Percentiles rank a stretch among this genome's conserved stretches.
Conservation (phyloP, 1,140 invertebrate genomes). For the Euborellia annulipes region DNA sequence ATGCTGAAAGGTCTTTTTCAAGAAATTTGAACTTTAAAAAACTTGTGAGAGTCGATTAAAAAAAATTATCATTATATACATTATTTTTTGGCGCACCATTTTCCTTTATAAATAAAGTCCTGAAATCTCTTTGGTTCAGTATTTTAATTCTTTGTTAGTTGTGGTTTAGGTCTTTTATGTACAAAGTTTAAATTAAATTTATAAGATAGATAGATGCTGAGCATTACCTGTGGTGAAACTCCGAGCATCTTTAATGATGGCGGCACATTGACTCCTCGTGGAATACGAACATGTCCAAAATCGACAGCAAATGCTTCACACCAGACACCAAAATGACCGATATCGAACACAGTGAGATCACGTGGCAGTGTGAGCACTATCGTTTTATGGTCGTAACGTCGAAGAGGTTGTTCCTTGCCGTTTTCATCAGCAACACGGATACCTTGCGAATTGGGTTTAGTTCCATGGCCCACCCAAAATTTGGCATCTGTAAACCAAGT, state of each 20-base stretch:
- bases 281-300: conserved; percentile 71
- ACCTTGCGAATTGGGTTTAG: conserved; percentile 59
- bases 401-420: conserved; percentile 59
- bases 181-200: too few relatives aligned
- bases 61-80: too few relatives aligned
- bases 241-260: conserved; percentile 85
- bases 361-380: conserved; percentile 72
- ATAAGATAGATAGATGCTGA: too few relatives aligned
- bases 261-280: conserved; percentile 59
- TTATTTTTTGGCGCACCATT: too few relatives aligned
- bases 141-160: too few relatives aligned
- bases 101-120: too few relatives aligned
- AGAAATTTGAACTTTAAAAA: too few relatives aligned
- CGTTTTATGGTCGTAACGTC: conserved; percentile 66
- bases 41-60: too few relatives aligned
- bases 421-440: conserved; percentile 76
- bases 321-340: conserved; percentile 74
- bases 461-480: conserved; percentile 74
- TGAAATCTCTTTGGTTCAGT: too few relatives aligned
- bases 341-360: conserved; percentile 64
- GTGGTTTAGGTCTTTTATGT: too few relatives aligned
- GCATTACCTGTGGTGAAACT: conserved; percentile 77
- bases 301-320: conserved; percentile 78
- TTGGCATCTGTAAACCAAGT: conserved; percentile 55
- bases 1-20: too few relatives aligned